A percentile compares a stretch with the other conserved stretches of the same genome.
Conservation (phyloP, 2,888 invertebrate species). For the Ennomos fuscantarius region DNA sequence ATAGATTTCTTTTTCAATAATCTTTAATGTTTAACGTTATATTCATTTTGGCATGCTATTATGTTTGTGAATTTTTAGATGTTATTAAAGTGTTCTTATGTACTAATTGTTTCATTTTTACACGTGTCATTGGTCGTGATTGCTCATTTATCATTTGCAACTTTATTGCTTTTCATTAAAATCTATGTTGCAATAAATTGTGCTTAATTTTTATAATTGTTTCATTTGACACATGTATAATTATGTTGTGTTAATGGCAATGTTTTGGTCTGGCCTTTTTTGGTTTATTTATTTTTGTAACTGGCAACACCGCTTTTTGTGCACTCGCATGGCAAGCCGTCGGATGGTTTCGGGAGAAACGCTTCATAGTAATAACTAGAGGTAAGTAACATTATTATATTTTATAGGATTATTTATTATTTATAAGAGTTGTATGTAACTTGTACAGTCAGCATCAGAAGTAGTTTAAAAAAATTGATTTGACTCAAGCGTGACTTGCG, state of each 20-base stretch:
- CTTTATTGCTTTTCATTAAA: too few species aligned
- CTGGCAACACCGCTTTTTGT: conserved; percentile 30
- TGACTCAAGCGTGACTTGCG: too few species aligned
- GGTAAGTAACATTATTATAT: conserved; percentile 26
- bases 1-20: too few species aligned
- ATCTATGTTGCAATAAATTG: too few species aligned
- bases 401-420: conserved; percentile 6
- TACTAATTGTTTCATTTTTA: background rate
- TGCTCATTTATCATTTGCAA: too few species aligned
- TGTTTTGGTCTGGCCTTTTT: conserved; percentile 19
- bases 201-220: too few species aligned
- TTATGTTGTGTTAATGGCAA: conserved; percentile 7
- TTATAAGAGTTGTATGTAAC: background rate
- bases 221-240: too few species aligned
- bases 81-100: conserved; percentile 29
- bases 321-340: conserved; percentile 38
- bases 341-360: conserved; percentile 40
- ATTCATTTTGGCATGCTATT: conserved; percentile 14
- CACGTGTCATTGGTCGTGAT: too few species aligned
- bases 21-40: conserved; percentile 4
- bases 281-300: conserved; percentile 22
- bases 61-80: conserved; percentile 18
- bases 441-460: too few species aligned
- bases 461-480: too few species aligned
- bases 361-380: conserved; percentile 39